These are phyloP conservation scores for Pseudomyrmex gracilis DNA, from an alignment of 1,140 invertebrate genomes.

Conservation along the genomic window DNA sequence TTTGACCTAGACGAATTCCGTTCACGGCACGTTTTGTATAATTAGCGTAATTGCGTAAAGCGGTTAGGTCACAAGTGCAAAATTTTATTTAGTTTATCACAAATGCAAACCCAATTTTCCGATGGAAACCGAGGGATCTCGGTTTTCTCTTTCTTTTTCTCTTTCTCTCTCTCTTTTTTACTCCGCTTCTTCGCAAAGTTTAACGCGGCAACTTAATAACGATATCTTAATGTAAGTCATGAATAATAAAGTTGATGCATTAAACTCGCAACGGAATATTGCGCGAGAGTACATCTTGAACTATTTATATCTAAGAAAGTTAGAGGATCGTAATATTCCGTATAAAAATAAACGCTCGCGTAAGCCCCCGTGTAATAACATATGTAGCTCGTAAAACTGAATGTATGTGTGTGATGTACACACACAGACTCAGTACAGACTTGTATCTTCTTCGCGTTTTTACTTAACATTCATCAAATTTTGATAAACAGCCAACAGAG, in stretches of 20 bases:
- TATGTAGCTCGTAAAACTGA: slow-evolving; percentile 19
- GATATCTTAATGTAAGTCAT: slow-evolving; percentile 23
- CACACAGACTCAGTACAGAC: too few relatives aligned
- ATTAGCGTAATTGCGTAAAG: slow-evolving; percentile 38
- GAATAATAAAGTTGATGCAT: slow-evolving; percentile 52
- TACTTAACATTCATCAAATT: not conserved
- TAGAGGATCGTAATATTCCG: slow-evolving; percentile 10
- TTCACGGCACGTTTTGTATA: not conserved
- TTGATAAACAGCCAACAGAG: not conserved
- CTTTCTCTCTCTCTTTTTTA: too few relatives aligned
- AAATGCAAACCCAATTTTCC: slow-evolving; percentile 21
- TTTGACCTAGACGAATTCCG: not conserved
- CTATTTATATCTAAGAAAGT: slow-evolving; percentile 43
- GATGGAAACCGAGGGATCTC: too few relatives aligned
- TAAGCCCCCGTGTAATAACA: slow-evolving; percentile 3
- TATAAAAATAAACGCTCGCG: slow-evolving; percentile 40
- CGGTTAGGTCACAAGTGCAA: not conserved
- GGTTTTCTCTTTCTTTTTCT: too few relatives aligned
- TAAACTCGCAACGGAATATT: slow-evolving; percentile 36
- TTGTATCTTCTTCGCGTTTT: too few relatives aligned
- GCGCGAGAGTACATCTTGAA: slow-evolving; percentile 22
- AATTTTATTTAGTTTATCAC: slow-evolving; percentile 18
- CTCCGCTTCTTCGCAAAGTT: not conserved
- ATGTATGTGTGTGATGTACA: not conserved
- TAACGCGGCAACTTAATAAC: slow-evolving; percentile 45